Conservation (phyloP, 1,140 invertebrate genomes). For the Hydropsyche tenuis region DNA sequence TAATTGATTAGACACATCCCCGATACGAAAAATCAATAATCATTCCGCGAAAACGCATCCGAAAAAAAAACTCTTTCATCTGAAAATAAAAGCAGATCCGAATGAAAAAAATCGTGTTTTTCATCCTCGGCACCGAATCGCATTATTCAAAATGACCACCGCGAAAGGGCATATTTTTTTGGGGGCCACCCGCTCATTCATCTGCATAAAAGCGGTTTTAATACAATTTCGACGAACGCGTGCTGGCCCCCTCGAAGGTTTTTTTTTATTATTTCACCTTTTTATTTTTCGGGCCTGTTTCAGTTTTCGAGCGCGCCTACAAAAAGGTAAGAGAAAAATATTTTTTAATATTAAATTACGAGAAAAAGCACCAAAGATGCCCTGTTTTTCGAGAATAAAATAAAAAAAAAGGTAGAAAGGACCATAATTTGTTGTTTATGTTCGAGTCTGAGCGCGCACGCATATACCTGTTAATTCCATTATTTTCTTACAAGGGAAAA, state of each 20-base stretch:
- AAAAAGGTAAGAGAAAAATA: neutral
- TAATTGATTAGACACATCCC: no score
- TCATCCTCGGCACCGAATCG: no score
- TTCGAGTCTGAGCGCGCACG: slow-evolving; percentile 2
- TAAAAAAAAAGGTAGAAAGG: neutral
- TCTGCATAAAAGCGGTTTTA: slow-evolving; percentile 24
- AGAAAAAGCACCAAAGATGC: slow-evolving; percentile 19
- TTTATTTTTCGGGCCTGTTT: no score
- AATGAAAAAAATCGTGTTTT: no score
- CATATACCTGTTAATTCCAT: slow-evolving; percentile 21
- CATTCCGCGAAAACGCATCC: no score
- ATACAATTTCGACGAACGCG: slow-evolving; percentile 10
- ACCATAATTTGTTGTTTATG: slow-evolving; percentile 23
- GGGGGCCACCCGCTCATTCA: neutral
- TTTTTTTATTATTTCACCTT: no score
- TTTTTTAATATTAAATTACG: slow-evolving; percentile 25
- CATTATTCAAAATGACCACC: no score
- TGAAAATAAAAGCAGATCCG: no score
- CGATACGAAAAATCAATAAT: no score
- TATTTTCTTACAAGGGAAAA: neutral
- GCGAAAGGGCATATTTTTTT: slow-evolving; percentile 11
- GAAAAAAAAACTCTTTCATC: no score
- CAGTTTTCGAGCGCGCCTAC: no score
- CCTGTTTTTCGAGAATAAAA: slow-evolving; percentile 15
- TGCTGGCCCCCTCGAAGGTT: no score